A percentile compares a stretch with the other conserved stretches of the same genome.
phyloP scores from a whole-genome alignment of 2,113 vertebrate genomes.

The Pseudorasbora parva region DNA sequence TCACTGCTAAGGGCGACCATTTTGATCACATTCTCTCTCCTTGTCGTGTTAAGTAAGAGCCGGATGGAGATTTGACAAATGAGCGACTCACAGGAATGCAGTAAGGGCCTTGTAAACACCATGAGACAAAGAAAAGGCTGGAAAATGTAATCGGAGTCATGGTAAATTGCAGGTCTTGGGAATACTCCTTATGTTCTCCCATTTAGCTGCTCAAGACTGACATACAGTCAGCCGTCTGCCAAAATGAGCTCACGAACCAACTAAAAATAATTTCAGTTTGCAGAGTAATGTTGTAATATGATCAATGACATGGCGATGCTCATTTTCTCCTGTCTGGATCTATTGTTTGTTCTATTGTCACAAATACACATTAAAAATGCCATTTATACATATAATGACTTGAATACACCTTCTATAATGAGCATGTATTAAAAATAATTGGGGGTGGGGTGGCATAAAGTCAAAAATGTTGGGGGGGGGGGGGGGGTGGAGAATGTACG shows the following conservation, averaged over 20 bases:
- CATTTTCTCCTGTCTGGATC: neutral
- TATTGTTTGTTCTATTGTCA: neutral
- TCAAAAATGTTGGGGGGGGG: neutral
- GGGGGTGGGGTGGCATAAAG: neutral
- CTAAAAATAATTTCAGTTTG: neutral
- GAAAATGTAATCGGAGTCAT: conserved; percentile 37
- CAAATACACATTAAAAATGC: neutral
- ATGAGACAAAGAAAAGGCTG: conserved; percentile 46
- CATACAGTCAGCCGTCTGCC: conserved; percentile 12
- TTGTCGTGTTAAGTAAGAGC: conserved; percentile 56
- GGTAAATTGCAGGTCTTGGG: conserved; percentile 37
- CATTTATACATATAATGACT: neutral
- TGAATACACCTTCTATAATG: neutral
- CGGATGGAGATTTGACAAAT: conserved; percentile 65
- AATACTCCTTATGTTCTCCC: conserved; percentile 8
- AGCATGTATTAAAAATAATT: neutral
- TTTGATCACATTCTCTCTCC: conserved; percentile 68
- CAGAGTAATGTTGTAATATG: conserved; percentile 10
- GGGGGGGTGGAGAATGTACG: too few relatives aligned
- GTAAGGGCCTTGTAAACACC: conserved; percentile 56
- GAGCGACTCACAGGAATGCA: conserved; percentile 61
- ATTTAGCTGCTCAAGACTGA: conserved; percentile 13
- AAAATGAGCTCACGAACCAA: conserved; percentile 3
- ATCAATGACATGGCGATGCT: neutral
- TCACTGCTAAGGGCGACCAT: conserved; percentile 68